Evolutionary conservation across 1,140 invertebrate species (phyloP).

Genomic region (Danaus melanippus): DNA sequence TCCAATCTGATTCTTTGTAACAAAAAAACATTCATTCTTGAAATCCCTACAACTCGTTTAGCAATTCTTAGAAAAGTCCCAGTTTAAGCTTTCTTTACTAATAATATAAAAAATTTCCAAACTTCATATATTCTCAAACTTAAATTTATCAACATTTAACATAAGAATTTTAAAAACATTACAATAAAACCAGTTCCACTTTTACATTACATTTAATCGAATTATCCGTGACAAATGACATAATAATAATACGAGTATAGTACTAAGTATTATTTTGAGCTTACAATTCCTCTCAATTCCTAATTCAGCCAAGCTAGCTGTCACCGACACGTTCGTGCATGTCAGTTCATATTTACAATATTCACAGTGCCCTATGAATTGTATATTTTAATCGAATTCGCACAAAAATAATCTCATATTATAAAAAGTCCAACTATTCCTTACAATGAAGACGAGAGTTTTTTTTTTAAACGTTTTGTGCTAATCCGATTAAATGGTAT

Average conservation of each 20-base stretch:
- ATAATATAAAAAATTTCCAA: no score
- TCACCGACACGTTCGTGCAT: conserved; percentile 26
- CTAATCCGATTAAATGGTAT: no score
- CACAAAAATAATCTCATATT: not conserved
- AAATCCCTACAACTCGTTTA: no score
- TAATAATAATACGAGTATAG: conserved; percentile 42
- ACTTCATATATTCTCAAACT: no score
- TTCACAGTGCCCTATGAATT: conserved; percentile 19
- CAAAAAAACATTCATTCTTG: no score
- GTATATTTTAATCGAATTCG: conserved; percentile 3
- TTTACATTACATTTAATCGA: conserved; percentile 59
- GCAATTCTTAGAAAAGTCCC: no score
- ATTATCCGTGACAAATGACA: conserved; percentile 63
- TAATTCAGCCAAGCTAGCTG: conserved; percentile 54
- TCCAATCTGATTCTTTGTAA: no score
- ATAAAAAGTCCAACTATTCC: no score
- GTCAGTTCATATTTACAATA: conserved; percentile 44
- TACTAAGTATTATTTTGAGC: conserved; percentile 60
- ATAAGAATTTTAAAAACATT: no score
- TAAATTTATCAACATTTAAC: no score
- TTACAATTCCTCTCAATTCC: conserved; percentile 65
- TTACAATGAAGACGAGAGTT: conserved; percentile 2
- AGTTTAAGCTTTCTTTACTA: no score
- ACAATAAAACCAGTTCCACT: not conserved
- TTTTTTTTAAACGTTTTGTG: not conserved